phyloP scores from a whole-genome alignment of 2,888 invertebrate species.

The Andrena flavipes region DNA sequence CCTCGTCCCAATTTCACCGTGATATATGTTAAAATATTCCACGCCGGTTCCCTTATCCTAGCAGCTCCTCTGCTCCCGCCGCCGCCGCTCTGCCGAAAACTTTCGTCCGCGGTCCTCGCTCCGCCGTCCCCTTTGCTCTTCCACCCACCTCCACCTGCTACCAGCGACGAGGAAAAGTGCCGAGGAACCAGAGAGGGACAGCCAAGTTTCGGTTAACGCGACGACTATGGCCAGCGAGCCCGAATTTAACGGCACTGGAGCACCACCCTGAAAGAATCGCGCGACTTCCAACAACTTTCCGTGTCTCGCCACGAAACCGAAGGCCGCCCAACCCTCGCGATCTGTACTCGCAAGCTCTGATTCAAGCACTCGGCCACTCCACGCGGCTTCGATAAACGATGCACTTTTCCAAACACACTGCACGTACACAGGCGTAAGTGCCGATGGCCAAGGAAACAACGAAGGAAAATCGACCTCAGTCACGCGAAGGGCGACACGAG shows the following conservation, averaged over 20 bases:
- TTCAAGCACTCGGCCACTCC: background rate
- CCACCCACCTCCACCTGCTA: slow-evolving; percentile 40
- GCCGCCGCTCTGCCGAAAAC: slow-evolving; percentile 35
- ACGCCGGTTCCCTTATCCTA: slow-evolving; percentile 67
- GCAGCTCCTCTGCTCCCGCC: slow-evolving; percentile 42
- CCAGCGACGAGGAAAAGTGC: slow-evolving; percentile 62
- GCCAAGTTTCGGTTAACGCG: slow-evolving; percentile 75
- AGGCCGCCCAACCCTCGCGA: background rate
- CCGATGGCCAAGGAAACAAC: background rate
- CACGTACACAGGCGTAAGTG: background rate
- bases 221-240: slow-evolving; percentile 70
- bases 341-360: background rate
- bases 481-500: slow-evolving; percentile 57
- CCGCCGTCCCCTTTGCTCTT: slow-evolving; percentile 5
- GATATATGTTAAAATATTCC: slow-evolving; percentile 80
- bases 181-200: slow-evolving; percentile 33
- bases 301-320: background rate
- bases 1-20: slow-evolving; percentile 73
- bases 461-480: slow-evolving; percentile 41
- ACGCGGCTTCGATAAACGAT: background rate
- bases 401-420: background rate
- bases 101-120: slow-evolving; percentile 48
- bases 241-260: slow-evolving; percentile 71
- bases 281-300: slow-evolving; percentile 65
- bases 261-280: slow-evolving; percentile 75